These are phyloP conservation scores for Drosophila percnosoma DNA, from an alignment of 2,888 invertebrate species.

Conservation along the genomic window DNA sequence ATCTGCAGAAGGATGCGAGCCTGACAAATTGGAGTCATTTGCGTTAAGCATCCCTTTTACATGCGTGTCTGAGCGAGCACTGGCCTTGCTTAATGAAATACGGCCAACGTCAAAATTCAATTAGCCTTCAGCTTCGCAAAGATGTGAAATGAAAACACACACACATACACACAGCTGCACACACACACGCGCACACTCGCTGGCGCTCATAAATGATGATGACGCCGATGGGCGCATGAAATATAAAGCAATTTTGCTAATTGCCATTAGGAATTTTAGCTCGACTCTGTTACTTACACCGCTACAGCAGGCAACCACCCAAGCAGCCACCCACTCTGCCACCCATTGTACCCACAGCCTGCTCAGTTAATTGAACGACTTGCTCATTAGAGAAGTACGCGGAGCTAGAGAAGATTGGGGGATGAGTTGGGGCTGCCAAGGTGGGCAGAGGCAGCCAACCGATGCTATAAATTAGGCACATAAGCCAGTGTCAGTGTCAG, in stretches of 20 bases:
- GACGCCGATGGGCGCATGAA: slow-evolving; percentile 62
- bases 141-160: neutral
- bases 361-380: slow-evolving; percentile 82
- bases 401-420: slow-evolving; percentile 13
- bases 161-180: neutral
- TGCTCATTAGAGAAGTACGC: slow-evolving; percentile 80
- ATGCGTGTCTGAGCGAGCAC: slow-evolving; percentile 27
- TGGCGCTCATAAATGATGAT: slow-evolving; percentile 72
- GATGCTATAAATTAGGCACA: slow-evolving; percentile 70
- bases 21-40: slow-evolving; percentile 70
- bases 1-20: slow-evolving; percentile 21
- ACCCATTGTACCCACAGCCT: slow-evolving; percentile 19
- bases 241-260: slow-evolving; percentile 84
- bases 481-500: slow-evolving; percentile 62
- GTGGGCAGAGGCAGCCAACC: slow-evolving; percentile 13
- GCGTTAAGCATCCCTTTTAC: slow-evolving; percentile 64
- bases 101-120: slow-evolving; percentile 73
- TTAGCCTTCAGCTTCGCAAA: slow-evolving; percentile 47
- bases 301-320: neutral
- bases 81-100: slow-evolving; percentile 59
- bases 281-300: slow-evolving; percentile 29
- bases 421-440: slow-evolving; percentile 1
- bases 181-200: neutral
- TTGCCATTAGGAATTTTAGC: slow-evolving; percentile 83
- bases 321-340: neutral